phyloP scores from a whole-genome alignment of 2,797 vertebrate species.

The Chrosomus eos region DNA sequence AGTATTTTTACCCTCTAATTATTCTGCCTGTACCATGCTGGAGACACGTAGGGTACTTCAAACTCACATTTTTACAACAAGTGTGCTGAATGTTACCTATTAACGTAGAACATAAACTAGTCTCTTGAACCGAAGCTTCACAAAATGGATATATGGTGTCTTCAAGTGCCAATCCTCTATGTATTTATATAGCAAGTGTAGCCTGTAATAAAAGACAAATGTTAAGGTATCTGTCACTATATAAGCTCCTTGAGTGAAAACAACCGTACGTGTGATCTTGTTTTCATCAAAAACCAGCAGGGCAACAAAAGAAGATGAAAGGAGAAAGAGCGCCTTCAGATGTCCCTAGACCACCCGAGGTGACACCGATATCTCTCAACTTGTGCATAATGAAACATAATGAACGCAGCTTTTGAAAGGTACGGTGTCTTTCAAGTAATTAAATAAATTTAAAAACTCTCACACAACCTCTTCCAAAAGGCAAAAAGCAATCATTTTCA shows the following conservation, averaged over 20 bases:
- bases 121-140: not conserved
- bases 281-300: constrained; percentile 54
- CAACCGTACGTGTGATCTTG: constrained; percentile 31
- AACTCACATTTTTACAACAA: constrained; percentile 44
- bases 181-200: constrained; percentile 10
- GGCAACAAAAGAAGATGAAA: constrained; percentile 57
- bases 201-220: constrained; percentile 1
- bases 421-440: constrained; percentile 58
- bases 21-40: constrained; percentile 58
- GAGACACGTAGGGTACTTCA: constrained; percentile 26
- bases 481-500: not conserved
- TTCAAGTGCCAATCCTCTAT: not conserved
- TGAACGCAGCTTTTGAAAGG: constrained; percentile 65
- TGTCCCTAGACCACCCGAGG: constrained; percentile 61
- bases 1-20: constrained; percentile 63
- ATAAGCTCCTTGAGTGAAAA: constrained; percentile 27
- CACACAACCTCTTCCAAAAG: constrained; percentile 42
- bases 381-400: constrained; percentile 55
- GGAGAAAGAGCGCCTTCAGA: constrained; percentile 57
- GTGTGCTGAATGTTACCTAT: not conserved
- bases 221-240: constrained; percentile 3
- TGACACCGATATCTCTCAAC: constrained; percentile 56
- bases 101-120: not conserved
- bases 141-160: not conserved
- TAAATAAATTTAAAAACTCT: constrained; percentile 49